Evolutionary conservation across 1,140 invertebrate genomes (phyloP).

Genomic region (Bradynema listronoti): DNA sequence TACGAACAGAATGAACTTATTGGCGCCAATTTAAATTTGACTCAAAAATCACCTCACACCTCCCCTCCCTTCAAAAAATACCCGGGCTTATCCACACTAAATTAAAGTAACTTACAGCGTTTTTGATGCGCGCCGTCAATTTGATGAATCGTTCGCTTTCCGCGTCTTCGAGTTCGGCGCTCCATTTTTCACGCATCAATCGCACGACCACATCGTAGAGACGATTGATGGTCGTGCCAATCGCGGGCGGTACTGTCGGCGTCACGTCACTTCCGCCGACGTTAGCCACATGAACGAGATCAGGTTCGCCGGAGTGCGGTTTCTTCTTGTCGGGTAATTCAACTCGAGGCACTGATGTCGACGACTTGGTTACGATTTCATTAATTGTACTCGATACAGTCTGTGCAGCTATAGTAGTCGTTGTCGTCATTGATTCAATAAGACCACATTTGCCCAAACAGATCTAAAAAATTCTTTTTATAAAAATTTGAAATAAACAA

Average conservation of each 20-base stretch:
- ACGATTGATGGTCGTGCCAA: no score
- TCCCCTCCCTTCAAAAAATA: no score
- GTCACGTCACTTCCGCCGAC: constrained; percentile 3
- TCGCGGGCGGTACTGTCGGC: no score
- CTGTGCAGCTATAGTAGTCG: constrained; percentile 3
- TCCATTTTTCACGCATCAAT: constrained; percentile 17
- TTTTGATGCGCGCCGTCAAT: no score
- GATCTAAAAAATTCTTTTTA: constrained; percentile 19
- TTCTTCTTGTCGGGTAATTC: constrained; percentile 2
- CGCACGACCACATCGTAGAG: constrained; percentile 19
- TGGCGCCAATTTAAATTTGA: no score
- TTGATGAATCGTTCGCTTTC: constrained; percentile 14
- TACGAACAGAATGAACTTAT: no score
- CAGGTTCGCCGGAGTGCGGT: constrained; percentile 5
- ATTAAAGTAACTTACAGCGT: no score
- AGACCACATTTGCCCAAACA: constrained; percentile 30
- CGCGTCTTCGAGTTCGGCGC: constrained; percentile 16
- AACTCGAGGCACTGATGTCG: not conserved
- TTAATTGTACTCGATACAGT: constrained; percentile 2
- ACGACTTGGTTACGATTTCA: not conserved
- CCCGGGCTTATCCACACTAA: no score
- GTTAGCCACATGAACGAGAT: not conserved
- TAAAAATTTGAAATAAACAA: constrained; percentile 12
- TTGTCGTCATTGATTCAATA: not conserved
- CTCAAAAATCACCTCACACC: no score